Conservation (phyloP, 2,797 vertebrate species). For the Peromyscus nudipes region DNA sequence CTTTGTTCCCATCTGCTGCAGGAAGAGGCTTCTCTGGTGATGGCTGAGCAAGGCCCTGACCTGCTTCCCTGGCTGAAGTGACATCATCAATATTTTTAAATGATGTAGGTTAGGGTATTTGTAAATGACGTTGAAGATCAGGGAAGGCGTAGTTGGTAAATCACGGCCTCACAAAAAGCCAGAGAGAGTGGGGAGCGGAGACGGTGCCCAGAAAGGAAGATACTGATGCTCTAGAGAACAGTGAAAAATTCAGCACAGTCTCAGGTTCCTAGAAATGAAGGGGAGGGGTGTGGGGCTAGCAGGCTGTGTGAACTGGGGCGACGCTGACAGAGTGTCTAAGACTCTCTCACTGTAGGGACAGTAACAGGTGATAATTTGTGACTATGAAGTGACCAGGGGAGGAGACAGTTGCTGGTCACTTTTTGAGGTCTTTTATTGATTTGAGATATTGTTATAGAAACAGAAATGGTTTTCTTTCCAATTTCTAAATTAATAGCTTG, state of each 20-base stretch:
- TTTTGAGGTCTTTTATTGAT: not conserved
- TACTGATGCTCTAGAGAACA: not conserved
- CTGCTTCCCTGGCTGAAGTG: not conserved
- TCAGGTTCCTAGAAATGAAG: not conserved
- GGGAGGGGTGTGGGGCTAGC: not conserved
- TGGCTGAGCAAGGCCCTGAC: not conserved
- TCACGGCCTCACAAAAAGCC: not conserved
- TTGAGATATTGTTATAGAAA: slow-evolving; percentile 36
- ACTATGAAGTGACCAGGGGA: not conserved
- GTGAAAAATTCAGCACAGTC: not conserved
- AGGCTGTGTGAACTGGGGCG: fast-evolving
- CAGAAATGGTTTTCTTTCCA: slow-evolving; percentile 1
- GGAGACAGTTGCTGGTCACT: not conserved
- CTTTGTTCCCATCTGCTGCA: not conserved
- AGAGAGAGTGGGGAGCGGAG: not conserved
- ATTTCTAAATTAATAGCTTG: not conserved
- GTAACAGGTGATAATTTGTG: not conserved
- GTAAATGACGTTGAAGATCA: not conserved
- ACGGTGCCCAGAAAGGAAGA: not conserved
- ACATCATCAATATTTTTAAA: not conserved
- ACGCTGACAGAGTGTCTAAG: not conserved
- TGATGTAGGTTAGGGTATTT: not conserved
- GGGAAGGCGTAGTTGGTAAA: not conserved
- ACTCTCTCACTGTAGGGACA: not conserved
- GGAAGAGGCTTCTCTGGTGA: not conserved